These are phyloP conservation scores for Zenarchopterus dispar DNA, from an alignment of 2,797 vertebrate genomes.

Conservation along the genomic window DNA sequence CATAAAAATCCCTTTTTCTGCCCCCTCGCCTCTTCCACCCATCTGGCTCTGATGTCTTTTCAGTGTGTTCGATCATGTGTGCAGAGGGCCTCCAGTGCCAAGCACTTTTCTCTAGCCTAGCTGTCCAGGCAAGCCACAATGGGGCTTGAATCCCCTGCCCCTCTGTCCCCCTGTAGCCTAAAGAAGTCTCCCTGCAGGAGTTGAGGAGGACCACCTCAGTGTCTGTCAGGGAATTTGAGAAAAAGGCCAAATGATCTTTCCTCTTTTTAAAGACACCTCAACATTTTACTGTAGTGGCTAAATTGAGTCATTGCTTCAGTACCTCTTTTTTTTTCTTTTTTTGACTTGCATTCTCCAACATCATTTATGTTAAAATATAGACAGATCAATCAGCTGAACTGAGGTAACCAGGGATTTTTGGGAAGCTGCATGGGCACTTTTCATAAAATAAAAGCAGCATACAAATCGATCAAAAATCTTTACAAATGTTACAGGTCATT, in stretches of 20 bases:
- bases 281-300: conserved; percentile 16
- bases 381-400: too few relatives aligned
- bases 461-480: too few relatives aligned
- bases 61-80: conserved; percentile 85
- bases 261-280: conserved; percentile 22
- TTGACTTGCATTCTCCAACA: neutral
- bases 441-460: too few relatives aligned
- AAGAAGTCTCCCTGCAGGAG: conserved; percentile 73
- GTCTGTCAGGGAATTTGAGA: conserved; percentile 35
- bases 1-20: conserved; percentile 64
- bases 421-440: too few relatives aligned
- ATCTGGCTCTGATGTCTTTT: conserved; percentile 84
- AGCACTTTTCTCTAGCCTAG: conserved; percentile 56
- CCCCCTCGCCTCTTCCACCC: conserved; percentile 67
- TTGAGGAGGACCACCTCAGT: conserved; percentile 61
- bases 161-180: conserved; percentile 62
- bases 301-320: conserved; percentile 39
- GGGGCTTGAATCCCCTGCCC: conserved; percentile 61
- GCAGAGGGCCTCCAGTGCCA: conserved; percentile 76
- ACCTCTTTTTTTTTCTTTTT: neutral
- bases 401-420: too few relatives aligned
- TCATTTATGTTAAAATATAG: neutral
- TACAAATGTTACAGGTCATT: too few relatives aligned
- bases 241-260: conserved; percentile 21
- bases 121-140: conserved; percentile 74